phyloP scores from a whole-genome alignment of 2,113 vertebrate genomes.

The Atherinomorus stipes region DNA sequence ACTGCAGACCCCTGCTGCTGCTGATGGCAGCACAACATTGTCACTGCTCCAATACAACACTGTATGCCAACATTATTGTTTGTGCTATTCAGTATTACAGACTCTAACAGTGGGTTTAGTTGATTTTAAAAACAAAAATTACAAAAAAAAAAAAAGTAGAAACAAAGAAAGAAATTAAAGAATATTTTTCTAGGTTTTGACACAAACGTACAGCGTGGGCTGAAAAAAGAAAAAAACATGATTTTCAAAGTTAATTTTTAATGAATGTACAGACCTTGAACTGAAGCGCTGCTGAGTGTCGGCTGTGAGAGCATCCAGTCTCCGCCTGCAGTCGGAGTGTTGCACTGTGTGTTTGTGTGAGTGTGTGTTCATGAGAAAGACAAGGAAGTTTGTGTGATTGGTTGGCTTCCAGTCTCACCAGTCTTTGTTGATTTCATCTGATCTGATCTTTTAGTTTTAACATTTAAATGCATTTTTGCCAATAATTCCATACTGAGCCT shows the following conservation, averaged over 20 bases:
- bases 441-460: background rate
- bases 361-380: background rate
- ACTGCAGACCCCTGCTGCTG: background rate
- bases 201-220: background rate
- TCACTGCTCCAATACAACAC: too few species aligned
- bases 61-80: fast-evolving
- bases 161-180: background rate
- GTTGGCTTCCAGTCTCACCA: slow-evolving; percentile 17
- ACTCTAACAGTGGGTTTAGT: background rate
- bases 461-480: background rate
- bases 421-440: slow-evolving; percentile 15
- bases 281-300: background rate
- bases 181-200: fast-evolving
- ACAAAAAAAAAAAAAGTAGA: background rate
- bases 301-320: background rate
- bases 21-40: too few species aligned
- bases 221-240: fast-evolving
- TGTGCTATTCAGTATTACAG: fast-evolving
- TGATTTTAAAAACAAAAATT: fast-evolving
- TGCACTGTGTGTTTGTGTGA: slow-evolving; percentile 14
- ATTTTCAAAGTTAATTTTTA: background rate
- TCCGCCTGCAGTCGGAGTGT: background rate
- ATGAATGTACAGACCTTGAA: slow-evolving; percentile 11
- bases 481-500: background rate
- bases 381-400: slow-evolving; percentile 61